Evolutionary conservation across 2,888 invertebrate species (phyloP), one percentile per base, ranked within the genome.

Genomic region (Trichogramma evanescens): DNA sequence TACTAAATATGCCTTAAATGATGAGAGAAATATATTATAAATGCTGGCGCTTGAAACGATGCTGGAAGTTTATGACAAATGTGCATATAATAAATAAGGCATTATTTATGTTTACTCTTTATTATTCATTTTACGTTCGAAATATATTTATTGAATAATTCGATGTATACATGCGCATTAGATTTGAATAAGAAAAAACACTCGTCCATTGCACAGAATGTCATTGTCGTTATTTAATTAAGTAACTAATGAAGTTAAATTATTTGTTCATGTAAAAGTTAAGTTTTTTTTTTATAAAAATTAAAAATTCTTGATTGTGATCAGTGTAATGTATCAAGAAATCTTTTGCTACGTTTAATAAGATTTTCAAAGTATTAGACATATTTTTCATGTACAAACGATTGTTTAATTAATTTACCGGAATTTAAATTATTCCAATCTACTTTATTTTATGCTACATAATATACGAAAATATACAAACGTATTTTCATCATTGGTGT

Each of bases 81-180:
- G 58, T 60, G 63, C 56, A 67, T 68, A 67, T 1, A 26, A 26
- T 26, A 26, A 26, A 26, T 26, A 26, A 26, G 68, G 56, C 62
- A 64, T 69, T 70, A 66, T 67, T 63, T 68, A 64, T 26, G 26
- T 26, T 62, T 69, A 68, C 65, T 66, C 59, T 66, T 66, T 67
- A 68, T 66, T 62, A 65, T 66, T 69, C 66, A 65, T 68, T 68
- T 66, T 60, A 68, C 66, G 59, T 64, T 68, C 64, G 67, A 68
- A 65, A 56, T 64, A 63, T 68, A 67, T 66, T 59, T 66, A 65
- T 63, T 59, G 64, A 59, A 59, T 58, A 59, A 61, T 50, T 56
- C 55, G 50, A 61, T 63, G 54, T 58, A 2, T 26, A 39, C 57
- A 56, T 57, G 56, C 56, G 51, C 51, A 56, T 56, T 53, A 46